Evolutionary conservation across 1,140 invertebrate genomes (phyloP), one percentile per base, ranked within the genome.

Genomic region (Drosophila saltans): DNA sequence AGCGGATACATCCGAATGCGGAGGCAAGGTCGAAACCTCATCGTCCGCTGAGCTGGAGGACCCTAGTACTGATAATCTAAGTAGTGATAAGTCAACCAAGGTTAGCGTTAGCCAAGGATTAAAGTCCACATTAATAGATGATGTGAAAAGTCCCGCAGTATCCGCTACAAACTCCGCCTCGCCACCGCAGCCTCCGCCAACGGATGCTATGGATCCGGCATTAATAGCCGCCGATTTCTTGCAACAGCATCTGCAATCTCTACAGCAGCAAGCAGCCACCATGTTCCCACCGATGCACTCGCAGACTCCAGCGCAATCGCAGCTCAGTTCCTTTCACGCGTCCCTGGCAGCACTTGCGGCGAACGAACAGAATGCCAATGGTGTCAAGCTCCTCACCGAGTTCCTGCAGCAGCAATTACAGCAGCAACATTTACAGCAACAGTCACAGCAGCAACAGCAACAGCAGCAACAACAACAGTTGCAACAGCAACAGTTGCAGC

Each of bases 31-130:
- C 59, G 62, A 71, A 21, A 59, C 61, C 72, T 61, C 69, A 63
- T 65, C 67, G 76, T 90, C 91, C 36, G 92, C 92, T 78, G 92
- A 92, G 67, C 84, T 66, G 21, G 75, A 93, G 93, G 90, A 93
- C 93, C 55, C 64, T 65, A 76, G 88, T 88, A 91, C 88, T 90
- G 86, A 90, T 91, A 90, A 79, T 88, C 64, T 90, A 91, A 88
- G 72, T 90, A 88, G 72, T 58, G 72, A 74, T 91, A 91, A 91
- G 85, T 86, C 72, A 61, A 64, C 45, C 48, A 77, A 73, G 41
- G 56, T 43, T 72, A 73, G 39, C 68, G 56, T 43, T 72, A 73
- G 39, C 68, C 67, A 69, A 58, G 62, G 21, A 41, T 39, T 21
- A 33, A 72, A 79, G 57, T 33, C 70, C 30, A 58, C 66, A 10